These are phyloP conservation scores for Pogoniulus pusillus DNA, from an alignment of 2,797 vertebrate species.

Conservation along the genomic window DNA sequence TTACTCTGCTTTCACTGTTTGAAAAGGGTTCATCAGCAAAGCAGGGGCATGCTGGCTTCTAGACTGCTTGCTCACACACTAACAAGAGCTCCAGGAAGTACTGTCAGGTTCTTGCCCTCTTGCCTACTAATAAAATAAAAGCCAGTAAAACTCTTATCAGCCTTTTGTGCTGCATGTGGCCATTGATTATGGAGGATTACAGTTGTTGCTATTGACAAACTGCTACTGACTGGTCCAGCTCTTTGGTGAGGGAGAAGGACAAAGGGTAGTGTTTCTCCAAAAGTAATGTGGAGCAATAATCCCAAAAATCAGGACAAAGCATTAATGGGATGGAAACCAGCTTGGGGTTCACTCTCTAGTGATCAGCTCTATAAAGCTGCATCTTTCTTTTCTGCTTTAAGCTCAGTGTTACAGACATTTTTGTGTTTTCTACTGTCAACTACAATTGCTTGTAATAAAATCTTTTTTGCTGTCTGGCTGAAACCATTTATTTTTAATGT, in stretches of 20 bases:
- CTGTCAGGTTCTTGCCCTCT: background rate
- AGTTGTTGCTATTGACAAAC: slow-evolving; percentile 1
- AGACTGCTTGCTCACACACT: background rate
- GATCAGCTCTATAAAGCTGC: background rate
- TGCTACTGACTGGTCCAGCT: background rate
- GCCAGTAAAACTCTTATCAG: background rate
- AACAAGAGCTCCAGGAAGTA: background rate
- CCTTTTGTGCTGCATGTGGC: background rate
- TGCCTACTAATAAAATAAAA: background rate
- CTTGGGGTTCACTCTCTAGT: background rate
- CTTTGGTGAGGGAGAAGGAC: background rate
- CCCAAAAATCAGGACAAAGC: background rate
- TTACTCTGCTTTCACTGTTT: background rate
- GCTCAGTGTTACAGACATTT: slow-evolving; percentile 1
- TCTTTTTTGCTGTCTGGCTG: slow-evolving; percentile 59
- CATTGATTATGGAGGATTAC: slow-evolving; percentile 13
- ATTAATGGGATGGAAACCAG: background rate
- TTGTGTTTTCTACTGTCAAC: slow-evolving; percentile 11
- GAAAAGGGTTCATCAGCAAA: background rate
- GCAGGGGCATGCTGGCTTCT: background rate
- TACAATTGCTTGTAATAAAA: slow-evolving; percentile 52
- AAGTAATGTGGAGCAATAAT: background rate
- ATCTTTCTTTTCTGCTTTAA: background rate
- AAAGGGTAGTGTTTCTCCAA: background rate
- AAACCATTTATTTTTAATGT: slow-evolving; percentile 59